A percentile compares a stretch with the other conserved stretches of the same genome.
Evolutionary conservation across 2,113 vertebrate genomes (phyloP).

Genomic region (Elephas maximus): DNA sequence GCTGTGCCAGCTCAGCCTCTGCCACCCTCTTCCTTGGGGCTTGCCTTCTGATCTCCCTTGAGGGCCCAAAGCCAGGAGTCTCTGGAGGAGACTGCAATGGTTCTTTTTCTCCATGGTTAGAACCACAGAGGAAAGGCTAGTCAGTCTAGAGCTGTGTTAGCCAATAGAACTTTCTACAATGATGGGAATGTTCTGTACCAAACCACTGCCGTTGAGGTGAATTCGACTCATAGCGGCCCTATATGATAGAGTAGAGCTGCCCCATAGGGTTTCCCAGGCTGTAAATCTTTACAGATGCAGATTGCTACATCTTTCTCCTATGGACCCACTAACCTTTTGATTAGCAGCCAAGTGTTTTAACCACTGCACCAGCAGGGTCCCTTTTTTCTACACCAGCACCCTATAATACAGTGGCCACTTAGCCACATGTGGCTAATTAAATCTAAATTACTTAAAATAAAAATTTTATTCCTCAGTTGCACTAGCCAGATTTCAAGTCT

Average conservation of each 20-base stretch:
- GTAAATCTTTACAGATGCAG: too few species aligned
- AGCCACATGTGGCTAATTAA: not conserved
- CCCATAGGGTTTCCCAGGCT: too few species aligned
- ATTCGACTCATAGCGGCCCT: too few species aligned
- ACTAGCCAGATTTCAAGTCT: not conserved
- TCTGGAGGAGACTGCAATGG: not conserved
- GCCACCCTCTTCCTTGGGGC: not conserved
- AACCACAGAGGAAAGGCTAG: not conserved
- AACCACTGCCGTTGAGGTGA: too few species aligned
- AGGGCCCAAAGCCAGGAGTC: not conserved
- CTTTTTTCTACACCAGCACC: not conserved
- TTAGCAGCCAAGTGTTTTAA: too few species aligned
- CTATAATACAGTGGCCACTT: not conserved
- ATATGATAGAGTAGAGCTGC: too few species aligned
- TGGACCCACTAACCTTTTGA: too few species aligned
- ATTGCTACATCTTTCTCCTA: too few species aligned
- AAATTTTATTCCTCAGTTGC: not conserved
- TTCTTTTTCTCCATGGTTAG: not conserved
- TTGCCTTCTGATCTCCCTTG: not conserved
- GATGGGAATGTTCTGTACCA: not conserved
- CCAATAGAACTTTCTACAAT: not conserved
- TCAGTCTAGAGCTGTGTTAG: not conserved
- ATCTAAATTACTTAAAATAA: constrained; percentile 44
- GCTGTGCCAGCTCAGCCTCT: not conserved
- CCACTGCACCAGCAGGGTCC: too few species aligned